Conservation (phyloP, 2,888 invertebrate genomes). For the Nymphalis c-album region DNA sequence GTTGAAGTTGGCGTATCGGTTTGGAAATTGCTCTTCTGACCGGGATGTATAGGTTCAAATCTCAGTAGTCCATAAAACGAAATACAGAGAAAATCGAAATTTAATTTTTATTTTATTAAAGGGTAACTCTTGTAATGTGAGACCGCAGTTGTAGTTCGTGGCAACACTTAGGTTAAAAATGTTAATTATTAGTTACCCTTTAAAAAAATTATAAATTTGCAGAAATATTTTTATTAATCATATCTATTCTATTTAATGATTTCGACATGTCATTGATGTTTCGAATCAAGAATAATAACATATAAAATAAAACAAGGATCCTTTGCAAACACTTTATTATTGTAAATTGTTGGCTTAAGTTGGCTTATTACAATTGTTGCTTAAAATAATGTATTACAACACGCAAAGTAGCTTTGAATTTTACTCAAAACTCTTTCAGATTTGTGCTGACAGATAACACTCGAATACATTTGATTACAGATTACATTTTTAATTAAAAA, state of each 20-base stretch:
- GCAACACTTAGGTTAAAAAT: background rate
- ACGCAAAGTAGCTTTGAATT: constrained; percentile 11
- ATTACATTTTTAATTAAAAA: background rate
- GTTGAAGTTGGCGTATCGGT: background rate
- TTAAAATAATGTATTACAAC: constrained; percentile 31
- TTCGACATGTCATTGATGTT: background rate
- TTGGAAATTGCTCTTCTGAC: background rate
- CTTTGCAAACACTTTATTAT: constrained; percentile 46
- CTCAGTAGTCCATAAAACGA: background rate
- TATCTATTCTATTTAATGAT: background rate
- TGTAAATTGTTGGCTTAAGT: constrained; percentile 34
- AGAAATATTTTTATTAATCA: too few species aligned
- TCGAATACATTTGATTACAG: background rate
- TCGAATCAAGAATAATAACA: background rate
- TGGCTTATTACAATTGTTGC: constrained; percentile 39
- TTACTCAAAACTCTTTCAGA: constrained; percentile 6
- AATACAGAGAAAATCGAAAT: background rate
- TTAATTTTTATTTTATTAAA: background rate
- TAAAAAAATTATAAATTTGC: too few species aligned
- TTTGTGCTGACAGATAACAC: constrained; percentile 21
- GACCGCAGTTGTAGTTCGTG: background rate
- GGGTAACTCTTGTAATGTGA: too few species aligned
- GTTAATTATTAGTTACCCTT: too few species aligned
- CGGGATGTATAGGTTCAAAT: background rate
- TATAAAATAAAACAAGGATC: constrained; percentile 33